Evolutionary conservation across 2,888 invertebrate species (phyloP).

Genomic region (Machimus rusticus): DNA sequence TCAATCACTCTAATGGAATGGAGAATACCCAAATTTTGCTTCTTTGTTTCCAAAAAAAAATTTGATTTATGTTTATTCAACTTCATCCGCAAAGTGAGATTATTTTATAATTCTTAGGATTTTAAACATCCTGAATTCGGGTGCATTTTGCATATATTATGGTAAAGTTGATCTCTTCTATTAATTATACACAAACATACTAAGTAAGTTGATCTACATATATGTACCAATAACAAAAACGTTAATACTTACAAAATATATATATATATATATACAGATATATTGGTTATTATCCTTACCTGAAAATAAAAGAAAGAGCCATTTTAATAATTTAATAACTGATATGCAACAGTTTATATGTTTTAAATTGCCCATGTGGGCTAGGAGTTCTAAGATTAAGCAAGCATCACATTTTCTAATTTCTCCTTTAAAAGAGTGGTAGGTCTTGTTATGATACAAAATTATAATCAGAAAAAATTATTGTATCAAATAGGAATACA

Average conservation of each 20-base stretch:
- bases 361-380: neutral
- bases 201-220: no score
- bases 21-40: no score
- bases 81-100: no score
- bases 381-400: neutral
- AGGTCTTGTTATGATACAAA: neutral
- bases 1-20: no score
- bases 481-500: neutral
- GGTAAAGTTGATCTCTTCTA: no score
- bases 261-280: neutral
- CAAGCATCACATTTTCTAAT: neutral
- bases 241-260: neutral
- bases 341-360: neutral
- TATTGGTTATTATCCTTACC: neutral
- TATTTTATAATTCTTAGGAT: no score
- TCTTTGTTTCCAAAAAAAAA: no score
- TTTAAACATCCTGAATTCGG: no score
- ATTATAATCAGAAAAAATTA: neutral
- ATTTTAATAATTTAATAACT: neutral
- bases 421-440: neutral
- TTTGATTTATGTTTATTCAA: no score
- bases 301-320: neutral
- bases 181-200: no score
- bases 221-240: neutral
- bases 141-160: no score